A percentile compares a stretch with the other conserved stretches of the same genome.
phyloP scores from a whole-genome alignment of 2,888 invertebrate genomes.

The Erebia epiphron region DNA sequence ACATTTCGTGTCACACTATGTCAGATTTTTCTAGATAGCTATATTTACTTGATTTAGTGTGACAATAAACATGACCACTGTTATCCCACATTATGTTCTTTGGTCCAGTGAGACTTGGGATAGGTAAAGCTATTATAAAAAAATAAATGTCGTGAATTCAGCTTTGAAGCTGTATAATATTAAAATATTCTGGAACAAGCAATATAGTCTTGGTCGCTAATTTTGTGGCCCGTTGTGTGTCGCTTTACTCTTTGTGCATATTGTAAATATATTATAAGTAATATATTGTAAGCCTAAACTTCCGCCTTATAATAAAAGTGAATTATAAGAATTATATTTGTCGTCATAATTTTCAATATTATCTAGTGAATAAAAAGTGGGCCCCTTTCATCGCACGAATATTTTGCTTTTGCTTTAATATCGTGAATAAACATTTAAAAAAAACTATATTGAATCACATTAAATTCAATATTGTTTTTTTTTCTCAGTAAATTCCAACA shows the following conservation, averaged over 20 bases:
- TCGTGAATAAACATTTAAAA: too few relatives aligned
- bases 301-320: constrained; percentile 78
- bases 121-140: constrained; percentile 1
- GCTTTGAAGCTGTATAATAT: constrained; percentile 27
- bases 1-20: too few relatives aligned
- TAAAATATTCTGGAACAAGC: constrained; percentile 51
- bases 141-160: constrained; percentile 12
- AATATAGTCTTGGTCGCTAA: constrained; percentile 60
- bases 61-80: background rate
- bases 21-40: too few relatives aligned
- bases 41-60: background rate
- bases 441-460: too few relatives aligned
- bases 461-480: too few relatives aligned
- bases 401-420: background rate
- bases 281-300: constrained; percentile 59
- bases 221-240: constrained; percentile 60
- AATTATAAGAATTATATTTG: constrained; percentile 48
- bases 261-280: constrained; percentile 73
- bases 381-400: constrained; percentile 16
- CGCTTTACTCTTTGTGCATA: constrained; percentile 74
- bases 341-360: constrained; percentile 40
- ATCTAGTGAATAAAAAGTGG: constrained; percentile 42
- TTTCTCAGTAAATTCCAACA: too few relatives aligned
- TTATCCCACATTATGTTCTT: background rate
- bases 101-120: background rate